Base-by-base conservation (phyloP, 2,888 invertebrate species). In the Drosophila ustulata region DNA sequence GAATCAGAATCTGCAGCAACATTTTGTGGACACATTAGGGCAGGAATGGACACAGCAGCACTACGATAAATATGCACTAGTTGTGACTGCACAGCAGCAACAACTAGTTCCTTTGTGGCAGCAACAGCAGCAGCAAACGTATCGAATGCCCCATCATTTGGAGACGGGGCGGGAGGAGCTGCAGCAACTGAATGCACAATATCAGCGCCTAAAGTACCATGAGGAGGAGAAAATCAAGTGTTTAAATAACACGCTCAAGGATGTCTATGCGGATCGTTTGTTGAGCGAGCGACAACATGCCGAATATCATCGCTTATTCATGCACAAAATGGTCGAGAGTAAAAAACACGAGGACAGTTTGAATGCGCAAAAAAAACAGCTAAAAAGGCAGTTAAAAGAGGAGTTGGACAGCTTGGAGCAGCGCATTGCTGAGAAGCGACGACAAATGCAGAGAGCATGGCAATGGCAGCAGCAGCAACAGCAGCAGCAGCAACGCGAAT, bases 231-330 rank as follows among this genome's bases (percentile, higher is more conserved):
- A 81, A 23, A 6, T 81, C 0, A 64, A 62, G 18, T 46, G 5
- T 0, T 34, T 84, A 0, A 49, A 49, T 8, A 71, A 68, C 9
- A 13, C 45, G 0, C 37, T 89, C 0, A 72, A 67, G 25, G 59
- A 64, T 18, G n/a, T 82, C 2, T 46, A 63, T 23, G 49, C 59
- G 0, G 59, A 70, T 30, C 69, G 88, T 3, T 4, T 65, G 13
- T 8, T 41, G 18, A 43, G 18, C 7, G 80, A 81, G 30, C 76
- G 82, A 4, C 65, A 82, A 30, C 72, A 88, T 56, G 84, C 66
- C 0, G 88, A 83, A 0, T 73, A 83, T 30, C 78, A 87, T 18
- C 77, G 84, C 5, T 3, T 46, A 6, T 89, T 77, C 3, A 39
- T 69, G 28, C 41, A 57, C 8, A 87, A 87, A 57, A 87, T 82